These are phyloP conservation scores for Octomys mimax DNA, from an alignment of 2,797 vertebrate genomes.

Conservation along the genomic window DNA sequence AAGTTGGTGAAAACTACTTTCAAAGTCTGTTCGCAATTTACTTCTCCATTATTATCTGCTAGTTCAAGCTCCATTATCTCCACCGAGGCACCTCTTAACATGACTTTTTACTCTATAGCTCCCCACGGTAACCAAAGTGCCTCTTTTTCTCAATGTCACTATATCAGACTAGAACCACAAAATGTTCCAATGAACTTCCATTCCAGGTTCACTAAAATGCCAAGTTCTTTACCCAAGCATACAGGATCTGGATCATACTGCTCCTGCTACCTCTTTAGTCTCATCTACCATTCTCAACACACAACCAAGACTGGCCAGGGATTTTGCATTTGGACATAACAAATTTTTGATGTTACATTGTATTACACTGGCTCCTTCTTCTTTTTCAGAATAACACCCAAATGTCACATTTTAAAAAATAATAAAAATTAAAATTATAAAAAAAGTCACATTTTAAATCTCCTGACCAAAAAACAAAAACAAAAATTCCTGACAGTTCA, in stretches of 20 bases:
- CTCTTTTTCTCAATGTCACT: not conserved
- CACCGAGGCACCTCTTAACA: not conserved
- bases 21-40: not conserved
- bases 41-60: not conserved
- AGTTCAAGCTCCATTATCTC: not conserved
- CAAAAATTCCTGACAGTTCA: not conserved
- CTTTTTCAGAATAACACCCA: constrained; percentile 41
- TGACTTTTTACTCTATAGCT: not conserved
- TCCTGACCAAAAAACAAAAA: not conserved
- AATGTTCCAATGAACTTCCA: not conserved
- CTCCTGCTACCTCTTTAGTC: not conserved
- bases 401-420: not conserved
- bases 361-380: not conserved
- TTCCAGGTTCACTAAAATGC: constrained; percentile 15
- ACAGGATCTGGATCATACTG: not conserved
- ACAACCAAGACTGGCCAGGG: not conserved
- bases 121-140: not conserved
- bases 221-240: constrained; percentile 3
- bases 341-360: not conserved
- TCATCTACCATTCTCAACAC: not conserved
- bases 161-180: not conserved
- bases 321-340: not conserved
- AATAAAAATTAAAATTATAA: too few species aligned
- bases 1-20: not conserved
- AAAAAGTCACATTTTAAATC: not conserved